phyloP scores from a whole-genome alignment of 2,113 vertebrate genomes.

The Micromys minutus region DNA sequence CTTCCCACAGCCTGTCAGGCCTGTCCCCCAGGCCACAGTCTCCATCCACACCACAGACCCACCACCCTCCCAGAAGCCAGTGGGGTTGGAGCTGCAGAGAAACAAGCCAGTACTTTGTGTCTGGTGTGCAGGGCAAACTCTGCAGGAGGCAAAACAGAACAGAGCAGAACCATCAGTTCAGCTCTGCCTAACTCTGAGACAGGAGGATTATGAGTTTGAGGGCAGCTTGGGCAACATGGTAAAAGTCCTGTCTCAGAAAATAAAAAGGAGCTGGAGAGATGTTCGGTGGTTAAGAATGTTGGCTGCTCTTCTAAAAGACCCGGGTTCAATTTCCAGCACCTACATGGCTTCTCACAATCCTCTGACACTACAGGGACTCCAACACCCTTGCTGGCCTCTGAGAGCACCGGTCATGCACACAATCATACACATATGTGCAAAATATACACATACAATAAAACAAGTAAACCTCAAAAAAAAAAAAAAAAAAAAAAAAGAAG shows the following conservation, averaged over 20 bases:
- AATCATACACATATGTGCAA: neutral
- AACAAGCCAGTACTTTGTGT: neutral
- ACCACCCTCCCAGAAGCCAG: neutral
- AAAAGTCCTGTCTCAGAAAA: neutral
- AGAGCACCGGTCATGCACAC: neutral
- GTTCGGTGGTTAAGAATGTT: neutral
- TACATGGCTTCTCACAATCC: neutral
- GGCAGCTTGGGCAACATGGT: neutral
- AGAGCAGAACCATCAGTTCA: neutral
- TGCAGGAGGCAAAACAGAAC: neutral
- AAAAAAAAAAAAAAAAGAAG: too few relatives aligned
- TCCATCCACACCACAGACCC: neutral
- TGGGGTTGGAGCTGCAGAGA: neutral
- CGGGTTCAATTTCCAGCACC: neutral
- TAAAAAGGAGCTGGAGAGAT: neutral
- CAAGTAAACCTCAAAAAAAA: neutral
- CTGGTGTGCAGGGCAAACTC: neutral
- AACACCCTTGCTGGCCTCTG: neutral
- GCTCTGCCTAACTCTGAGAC: neutral
- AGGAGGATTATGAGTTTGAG: neutral
- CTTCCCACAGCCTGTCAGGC: neutral
- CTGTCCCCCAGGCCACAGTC: neutral
- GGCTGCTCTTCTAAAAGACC: neutral
- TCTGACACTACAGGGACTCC: neutral
- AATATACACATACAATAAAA: neutral